phyloP scores from a whole-genome alignment of 2,888 invertebrate species.

The Phengaris alcon region DNA sequence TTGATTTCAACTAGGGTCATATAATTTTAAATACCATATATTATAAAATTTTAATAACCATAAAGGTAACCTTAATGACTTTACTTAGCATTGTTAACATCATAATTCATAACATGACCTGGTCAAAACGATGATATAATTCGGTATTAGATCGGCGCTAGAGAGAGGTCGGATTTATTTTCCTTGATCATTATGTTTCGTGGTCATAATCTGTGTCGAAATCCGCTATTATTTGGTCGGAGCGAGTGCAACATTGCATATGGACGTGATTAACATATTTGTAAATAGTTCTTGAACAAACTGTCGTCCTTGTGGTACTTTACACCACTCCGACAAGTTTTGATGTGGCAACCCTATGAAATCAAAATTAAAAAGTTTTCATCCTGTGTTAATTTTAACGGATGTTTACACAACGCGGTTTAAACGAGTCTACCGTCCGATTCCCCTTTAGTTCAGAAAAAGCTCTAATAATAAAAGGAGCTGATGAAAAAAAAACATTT shows the following conservation, averaged over 20 bases:
- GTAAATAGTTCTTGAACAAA: neutral
- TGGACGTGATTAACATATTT: constrained; percentile 10
- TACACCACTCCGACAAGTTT: neutral
- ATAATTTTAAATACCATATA: too few species aligned
- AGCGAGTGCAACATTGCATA: constrained; percentile 15
- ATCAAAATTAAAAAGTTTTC: neutral
- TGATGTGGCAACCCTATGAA: neutral
- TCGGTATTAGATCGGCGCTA: neutral
- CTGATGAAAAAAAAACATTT: too few species aligned
- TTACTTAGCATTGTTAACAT: neutral
- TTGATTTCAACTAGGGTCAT: too few species aligned
- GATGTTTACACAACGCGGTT: neutral
- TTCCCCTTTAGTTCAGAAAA: too few species aligned
- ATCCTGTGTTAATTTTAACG: neutral
- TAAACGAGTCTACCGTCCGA: too few species aligned
- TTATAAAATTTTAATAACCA: too few species aligned
- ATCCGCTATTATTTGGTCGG: neutral
- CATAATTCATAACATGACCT: neutral
- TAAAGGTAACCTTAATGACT: neutral
- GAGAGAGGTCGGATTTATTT: constrained; percentile 6
- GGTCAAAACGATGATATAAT: constrained; percentile 6
- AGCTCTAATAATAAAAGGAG: too few species aligned
- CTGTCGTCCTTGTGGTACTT: neutral
- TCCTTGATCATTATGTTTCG: constrained; percentile 7
- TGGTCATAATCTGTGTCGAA: constrained; percentile 14